Conservation (phyloP, 2,113 vertebrate genomes). For the Lanius collurio region DNA sequence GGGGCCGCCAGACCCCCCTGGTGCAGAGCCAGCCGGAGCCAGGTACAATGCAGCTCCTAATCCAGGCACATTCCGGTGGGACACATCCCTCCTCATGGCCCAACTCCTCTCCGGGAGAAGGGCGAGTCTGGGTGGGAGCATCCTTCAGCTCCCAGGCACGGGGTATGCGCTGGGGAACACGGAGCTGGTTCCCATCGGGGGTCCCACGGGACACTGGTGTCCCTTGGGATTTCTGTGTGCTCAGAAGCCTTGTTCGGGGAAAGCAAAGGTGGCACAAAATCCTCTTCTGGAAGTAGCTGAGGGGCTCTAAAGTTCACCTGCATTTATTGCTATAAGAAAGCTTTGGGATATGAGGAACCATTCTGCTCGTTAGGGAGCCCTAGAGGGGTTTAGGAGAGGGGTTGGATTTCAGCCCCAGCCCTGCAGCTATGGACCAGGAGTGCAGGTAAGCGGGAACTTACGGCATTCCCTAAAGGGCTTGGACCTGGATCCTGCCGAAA, state of each 20-base stretch:
- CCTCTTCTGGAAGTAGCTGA: not conserved
- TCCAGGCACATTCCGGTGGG: not conserved
- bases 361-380: fast-evolving
- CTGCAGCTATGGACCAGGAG: fast-evolving
- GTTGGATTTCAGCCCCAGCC: not conserved
- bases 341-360: not conserved
- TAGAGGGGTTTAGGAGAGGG: not conserved
- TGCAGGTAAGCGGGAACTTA: fast-evolving
- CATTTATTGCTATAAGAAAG: not conserved
- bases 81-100: not conserved
- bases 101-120: fast-evolving
- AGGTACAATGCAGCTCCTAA: slow-evolving; percentile 41
- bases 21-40: not conserved
- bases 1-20: not conserved
- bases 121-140: not conserved
- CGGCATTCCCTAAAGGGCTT: fast-evolving
- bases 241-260: not conserved
- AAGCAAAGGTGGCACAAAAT: not conserved
- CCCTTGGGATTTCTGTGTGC: not conserved
- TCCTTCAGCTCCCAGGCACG: not conserved
- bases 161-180: no score
- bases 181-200: fast-evolving
- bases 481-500: fast-evolving
- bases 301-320: not conserved
- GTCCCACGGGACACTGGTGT: fast-evolving